A percentile compares a stretch with the other conserved stretches of the same genome.
These are phyloP conservation scores for Amphipoea lucens DNA, from an alignment of 2,888 invertebrate genomes.

Conservation along the genomic window DNA sequence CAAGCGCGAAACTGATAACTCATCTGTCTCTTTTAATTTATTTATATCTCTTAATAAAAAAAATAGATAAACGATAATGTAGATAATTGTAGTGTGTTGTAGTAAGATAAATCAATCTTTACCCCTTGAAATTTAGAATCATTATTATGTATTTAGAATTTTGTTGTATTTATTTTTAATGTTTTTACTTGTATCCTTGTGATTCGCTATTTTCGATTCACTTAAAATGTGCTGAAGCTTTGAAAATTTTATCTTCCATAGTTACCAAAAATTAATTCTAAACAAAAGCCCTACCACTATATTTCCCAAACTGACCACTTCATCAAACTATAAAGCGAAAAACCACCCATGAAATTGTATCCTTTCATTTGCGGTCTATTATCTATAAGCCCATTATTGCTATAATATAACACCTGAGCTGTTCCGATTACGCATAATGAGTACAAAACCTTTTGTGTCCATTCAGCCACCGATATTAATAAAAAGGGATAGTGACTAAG, in stretches of 20 bases:
- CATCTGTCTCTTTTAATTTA: conserved; percentile 33
- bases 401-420: conserved; percentile 88
- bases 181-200: neutral
- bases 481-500: conserved; percentile 86
- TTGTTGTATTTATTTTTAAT: neutral
- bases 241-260: neutral
- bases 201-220: neutral
- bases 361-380: conserved; percentile 73
- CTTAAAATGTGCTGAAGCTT: neutral
- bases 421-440: conserved; percentile 86
- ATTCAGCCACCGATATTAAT: conserved; percentile 87
- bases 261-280: neutral
- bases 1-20: neutral
- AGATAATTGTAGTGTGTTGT: neutral
- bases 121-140: neutral
- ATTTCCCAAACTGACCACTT: conserved; percentile 34
- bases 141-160: neutral
- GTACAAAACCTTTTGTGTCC: conserved; percentile 85
- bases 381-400: conserved; percentile 82
- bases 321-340: conserved; percentile 41
- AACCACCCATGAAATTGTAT: conserved; percentile 53
- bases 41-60: conserved; percentile 6
- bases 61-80: neutral
- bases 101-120: neutral
- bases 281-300: neutral